Evolutionary conservation across 1,140 invertebrate species (phyloP).

Genomic region (Diorhabda elongata): DNA sequence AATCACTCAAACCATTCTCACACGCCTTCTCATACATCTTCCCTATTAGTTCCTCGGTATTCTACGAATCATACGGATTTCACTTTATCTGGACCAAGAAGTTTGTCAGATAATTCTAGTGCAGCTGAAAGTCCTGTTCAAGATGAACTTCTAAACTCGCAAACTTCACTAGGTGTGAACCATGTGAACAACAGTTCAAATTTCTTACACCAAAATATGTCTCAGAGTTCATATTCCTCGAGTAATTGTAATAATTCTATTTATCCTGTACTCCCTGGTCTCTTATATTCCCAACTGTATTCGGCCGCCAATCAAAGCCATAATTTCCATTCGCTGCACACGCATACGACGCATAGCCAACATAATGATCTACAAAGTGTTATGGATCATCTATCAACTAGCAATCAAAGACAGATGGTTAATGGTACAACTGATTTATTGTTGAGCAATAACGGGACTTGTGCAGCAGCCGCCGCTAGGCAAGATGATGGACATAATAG

Average conservation of each 20-base stretch:
- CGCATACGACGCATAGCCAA: slow-evolving; percentile 60
- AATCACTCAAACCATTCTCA: slow-evolving; percentile 48
- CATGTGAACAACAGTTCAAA: slow-evolving; percentile 64
- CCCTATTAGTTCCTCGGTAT: slow-evolving; percentile 56
- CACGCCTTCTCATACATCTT: slow-evolving; percentile 43
- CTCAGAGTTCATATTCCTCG: slow-evolving; percentile 47
- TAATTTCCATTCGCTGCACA: slow-evolving; percentile 64
- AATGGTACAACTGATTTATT: slow-evolving; percentile 53
- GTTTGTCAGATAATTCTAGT: slow-evolving; percentile 74
- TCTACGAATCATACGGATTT: slow-evolving; percentile 49
- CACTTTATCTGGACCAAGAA: slow-evolving; percentile 57
- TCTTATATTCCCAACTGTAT: slow-evolving; percentile 79
- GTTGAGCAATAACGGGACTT: slow-evolving; percentile 54
- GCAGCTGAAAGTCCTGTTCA: slow-evolving; percentile 77
- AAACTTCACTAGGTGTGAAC: slow-evolving; percentile 53
- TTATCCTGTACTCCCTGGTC: slow-evolving; percentile 70
- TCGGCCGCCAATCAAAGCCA: slow-evolving; percentile 72
- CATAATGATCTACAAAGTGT: slow-evolving; percentile 65
- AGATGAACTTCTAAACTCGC: slow-evolving; percentile 61
- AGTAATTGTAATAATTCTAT: slow-evolving; percentile 63
- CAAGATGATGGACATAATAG: slow-evolving; percentile 53
- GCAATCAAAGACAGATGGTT: slow-evolving; percentile 52
- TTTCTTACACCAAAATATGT: slow-evolving; percentile 54
- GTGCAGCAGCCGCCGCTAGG: slow-evolving; percentile 56
- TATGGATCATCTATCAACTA: slow-evolving; percentile 68